These are phyloP conservation scores for Sebastes oblongus DNA, from an alignment of 2,797 vertebrate species.

Conservation along the genomic window DNA sequence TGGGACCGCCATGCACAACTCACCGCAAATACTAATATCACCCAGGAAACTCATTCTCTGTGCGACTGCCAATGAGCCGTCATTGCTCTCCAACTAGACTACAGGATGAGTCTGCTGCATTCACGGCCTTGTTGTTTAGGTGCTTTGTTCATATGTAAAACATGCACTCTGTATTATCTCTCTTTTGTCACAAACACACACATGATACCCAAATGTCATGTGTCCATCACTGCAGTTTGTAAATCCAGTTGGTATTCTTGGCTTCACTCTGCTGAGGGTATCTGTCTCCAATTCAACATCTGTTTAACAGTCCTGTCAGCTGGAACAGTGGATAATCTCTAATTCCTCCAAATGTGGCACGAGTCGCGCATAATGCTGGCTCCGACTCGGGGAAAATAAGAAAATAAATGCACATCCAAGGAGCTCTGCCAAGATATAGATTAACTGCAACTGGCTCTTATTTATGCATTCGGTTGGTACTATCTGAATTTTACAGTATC, in stretches of 20 bases:
- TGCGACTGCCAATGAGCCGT: constrained; percentile 56
- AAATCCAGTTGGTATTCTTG: constrained; percentile 70
- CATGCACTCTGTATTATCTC: constrained; percentile 35
- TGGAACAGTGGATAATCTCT: constrained; percentile 65
- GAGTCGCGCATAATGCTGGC: constrained; percentile 55
- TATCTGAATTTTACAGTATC: constrained; percentile 35
- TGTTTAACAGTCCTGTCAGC: constrained; percentile 74
- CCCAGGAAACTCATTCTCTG: constrained; percentile 67
- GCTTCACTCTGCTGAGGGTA: constrained; percentile 54
- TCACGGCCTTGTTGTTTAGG: constrained; percentile 47
- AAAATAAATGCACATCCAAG: constrained; percentile 48
- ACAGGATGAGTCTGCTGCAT: constrained; percentile 38
- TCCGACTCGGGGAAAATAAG: constrained; percentile 36
- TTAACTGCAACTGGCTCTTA: constrained; percentile 30
- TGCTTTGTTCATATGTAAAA: constrained; percentile 68
- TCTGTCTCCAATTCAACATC: constrained; percentile 75
- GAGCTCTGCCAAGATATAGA: constrained; percentile 40
- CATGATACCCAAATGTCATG: constrained; percentile 51
- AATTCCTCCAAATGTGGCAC: constrained; percentile 65
- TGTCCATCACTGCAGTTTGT: constrained; percentile 54
- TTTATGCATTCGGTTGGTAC: constrained; percentile 13
- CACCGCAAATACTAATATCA: constrained; percentile 61
- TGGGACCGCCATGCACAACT: constrained; percentile 54
- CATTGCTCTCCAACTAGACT: constrained; percentile 46
- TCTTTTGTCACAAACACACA: constrained; percentile 15